A percentile compares a stretch with the other conserved stretches of the same genome.
These are phyloP conservation scores for Cyphomyrus discorhynchus DNA, from an alignment of 2,113 vertebrate genomes.

Conservation along the genomic window DNA sequence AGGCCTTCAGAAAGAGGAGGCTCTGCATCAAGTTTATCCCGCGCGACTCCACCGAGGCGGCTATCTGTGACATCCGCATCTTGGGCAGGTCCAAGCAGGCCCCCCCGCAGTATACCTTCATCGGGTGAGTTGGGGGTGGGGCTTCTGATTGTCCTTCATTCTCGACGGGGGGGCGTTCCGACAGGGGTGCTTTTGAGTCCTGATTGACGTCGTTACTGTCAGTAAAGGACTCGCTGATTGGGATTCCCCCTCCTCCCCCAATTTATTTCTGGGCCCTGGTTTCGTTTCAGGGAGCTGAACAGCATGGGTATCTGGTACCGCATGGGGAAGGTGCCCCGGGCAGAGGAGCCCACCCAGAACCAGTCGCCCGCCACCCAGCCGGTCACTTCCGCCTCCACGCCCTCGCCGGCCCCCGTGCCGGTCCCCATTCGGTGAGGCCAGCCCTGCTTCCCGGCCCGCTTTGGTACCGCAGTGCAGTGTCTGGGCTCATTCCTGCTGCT, in stretches of 20 bases:
- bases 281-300: conserved; percentile 76
- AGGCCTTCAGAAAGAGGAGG: conserved; percentile 89
- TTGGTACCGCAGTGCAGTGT: not conserved
- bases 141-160: too few relatives aligned
- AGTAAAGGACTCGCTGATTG: not conserved
- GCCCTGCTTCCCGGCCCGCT: not conserved
- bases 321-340: conserved; percentile 87
- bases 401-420: conserved; percentile 68
- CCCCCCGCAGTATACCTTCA: conserved; percentile 92
- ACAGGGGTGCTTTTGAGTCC: not conserved
- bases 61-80: conserved; percentile 92
- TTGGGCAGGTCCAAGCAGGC: conserved; percentile 89
- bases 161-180: not conserved
- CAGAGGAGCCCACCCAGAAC: conserved; percentile 70
- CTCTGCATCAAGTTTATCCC: conserved; percentile 98
- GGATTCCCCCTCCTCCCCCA: not conserved
- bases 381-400: conserved; percentile 52
- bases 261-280: not conserved
- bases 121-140: conserved; percentile 69
- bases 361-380: conserved; percentile 60
- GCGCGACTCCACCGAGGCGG: conserved; percentile 92
- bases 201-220: not conserved
- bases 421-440: conserved; percentile 71
- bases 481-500: too few relatives aligned
- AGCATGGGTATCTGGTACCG: conserved; percentile 99